Evolutionary conservation across 2,797 vertebrate genomes (phyloP), one percentile per base, ranked within the genome.

Genomic region (Helostoma temminkii): DNA sequence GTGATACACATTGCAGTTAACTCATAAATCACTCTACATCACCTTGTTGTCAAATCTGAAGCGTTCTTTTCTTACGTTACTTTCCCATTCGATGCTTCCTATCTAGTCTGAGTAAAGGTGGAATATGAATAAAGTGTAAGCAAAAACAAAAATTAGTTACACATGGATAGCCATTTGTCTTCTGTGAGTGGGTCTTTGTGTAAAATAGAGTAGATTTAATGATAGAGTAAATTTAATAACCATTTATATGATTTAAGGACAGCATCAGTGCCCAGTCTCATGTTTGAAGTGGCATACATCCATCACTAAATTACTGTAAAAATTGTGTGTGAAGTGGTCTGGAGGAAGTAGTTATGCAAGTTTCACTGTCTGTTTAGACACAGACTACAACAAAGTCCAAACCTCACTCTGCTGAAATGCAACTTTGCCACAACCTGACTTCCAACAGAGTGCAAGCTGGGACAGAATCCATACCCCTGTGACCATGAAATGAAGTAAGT

Each of bases 371-470:
- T 81, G 66, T 88, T 86, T 68, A 43, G 60, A 66, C 63, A 76
- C 47, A 71, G 54, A 59, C 52, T 22, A 54, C 75, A 81, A 82
- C 80, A 85, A 69, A 90, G 62, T 28, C 56, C 80, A 84, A 68
- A 82, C 60, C 45, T 80, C 68, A 53, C 48, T 28, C 60, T 69
- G 63, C 52, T 80, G 63, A 75, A 85, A 81, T 85, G 67, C 78
- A 59, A 71, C 21, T 73, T 60, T 46, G 69, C 81, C 81, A 79
- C 80, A 83, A 36, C 47, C 47, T 82, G 64, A 71, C 61, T 58
- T 69, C 39, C 60, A 21, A 49, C 65, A 57, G 62, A 69, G 46
- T 58, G 58, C 56, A 75, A 34, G 42, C 55, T 67, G 74, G 83
- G 80, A 81, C 21, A 9, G 6, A 68, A 7, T 30, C 77, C 83